A percentile compares a stretch with the other conserved stretches of the same genome.
phyloP scores from a whole-genome alignment of 2,888 invertebrate species.

The Lucinisca nassula region DNA sequence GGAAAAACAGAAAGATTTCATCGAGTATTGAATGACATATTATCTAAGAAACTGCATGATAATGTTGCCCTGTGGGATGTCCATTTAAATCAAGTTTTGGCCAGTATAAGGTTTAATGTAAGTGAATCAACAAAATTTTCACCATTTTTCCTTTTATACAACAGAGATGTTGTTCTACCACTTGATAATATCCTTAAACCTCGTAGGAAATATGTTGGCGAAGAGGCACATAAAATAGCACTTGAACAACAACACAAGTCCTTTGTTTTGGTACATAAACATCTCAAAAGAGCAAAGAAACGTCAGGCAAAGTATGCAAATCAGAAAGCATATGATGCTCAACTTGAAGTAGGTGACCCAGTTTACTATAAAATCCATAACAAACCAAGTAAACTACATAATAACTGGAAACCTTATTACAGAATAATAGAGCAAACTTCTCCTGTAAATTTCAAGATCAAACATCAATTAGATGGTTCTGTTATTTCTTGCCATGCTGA shows the following conservation, averaged over 20 bases:
- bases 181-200: background rate
- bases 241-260: background rate
- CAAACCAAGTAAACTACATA: background rate
- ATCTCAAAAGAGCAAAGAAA: background rate
- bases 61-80: background rate
- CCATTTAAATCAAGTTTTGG: background rate
- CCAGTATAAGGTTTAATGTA: background rate
- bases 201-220: background rate
- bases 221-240: background rate
- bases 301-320: conserved; percentile 5
- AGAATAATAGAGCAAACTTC: background rate
- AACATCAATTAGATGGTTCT: background rate
- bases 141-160: background rate
- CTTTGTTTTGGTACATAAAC: background rate
- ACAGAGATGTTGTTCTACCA: background rate
- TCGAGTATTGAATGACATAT: background rate
- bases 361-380: background rate
- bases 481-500: background rate
- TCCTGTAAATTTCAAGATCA: background rate
- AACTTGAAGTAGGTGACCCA: background rate
- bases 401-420: background rate
- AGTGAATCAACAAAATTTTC: background rate
- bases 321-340: background rate
- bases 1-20: background rate
- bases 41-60: background rate